Base-by-base conservation (phyloP, 2,888 invertebrate genomes). In the Papilio elwesi region DNA sequence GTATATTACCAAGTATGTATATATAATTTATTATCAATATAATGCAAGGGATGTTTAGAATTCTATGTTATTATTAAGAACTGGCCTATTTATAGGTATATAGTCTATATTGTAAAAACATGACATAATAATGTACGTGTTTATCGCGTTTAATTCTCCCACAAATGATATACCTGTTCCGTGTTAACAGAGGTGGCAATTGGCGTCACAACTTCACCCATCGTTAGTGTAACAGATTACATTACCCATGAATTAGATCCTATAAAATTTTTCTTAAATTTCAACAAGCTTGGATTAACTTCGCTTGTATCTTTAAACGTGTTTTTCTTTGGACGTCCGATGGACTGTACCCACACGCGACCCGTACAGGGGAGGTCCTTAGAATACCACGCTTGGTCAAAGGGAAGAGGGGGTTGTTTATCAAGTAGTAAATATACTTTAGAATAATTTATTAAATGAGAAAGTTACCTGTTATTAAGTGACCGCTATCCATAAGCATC, bases 141-240 rank as follows among this genome's bases (percentile, higher is more conserved):
- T 59, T 59, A 43, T 15, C n/a, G 43, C 43, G 59, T 57, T 7
- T 26, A 11, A 59, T 62, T 43, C 11, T 62, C 59, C 43, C 59
- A 62, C 43, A 62, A 43, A 62, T 62, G 15, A n/a, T 62, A 62
- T 62, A 62, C 43, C n/a, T 48, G 0, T 11, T 11, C n/a, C 59
- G 38, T n/a, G 38, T 59, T 38, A 59, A 59, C 59, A 59, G 38
- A 59, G 59, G 59, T 59, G 59, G 36, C 38, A 59, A 59, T 7
- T 4, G 16, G 13, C 38, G 7, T 57, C 55, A 43, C 12, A 26
- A 16, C 12, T 16, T 13, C 15, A 15, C n/a, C 59, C 15, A 62
- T 43, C n/a, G n/a, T 43, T 43, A 62, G 36, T 43, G n/a, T 36
- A 43, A 62, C n/a, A 9, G n/a, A 43, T n/a, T 2, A 13, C 38